Evolutionary conservation across 2,113 vertebrate species (phyloP).

Genomic region (Anseranas semipalmata): DNA sequence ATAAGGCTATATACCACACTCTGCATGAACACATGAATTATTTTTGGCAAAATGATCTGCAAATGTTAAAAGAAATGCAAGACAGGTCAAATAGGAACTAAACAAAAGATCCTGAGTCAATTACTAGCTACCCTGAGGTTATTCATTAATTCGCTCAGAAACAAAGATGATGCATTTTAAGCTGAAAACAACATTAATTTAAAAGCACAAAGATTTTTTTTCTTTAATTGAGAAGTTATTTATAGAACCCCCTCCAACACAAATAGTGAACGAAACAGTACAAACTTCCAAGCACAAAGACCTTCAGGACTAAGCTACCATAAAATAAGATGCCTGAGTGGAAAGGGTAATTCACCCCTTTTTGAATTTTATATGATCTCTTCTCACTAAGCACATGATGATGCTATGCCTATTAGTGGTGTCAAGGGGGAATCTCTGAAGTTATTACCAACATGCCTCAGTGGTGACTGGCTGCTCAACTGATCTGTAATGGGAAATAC

Average conservation of each 20-base stretch:
- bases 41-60: not conserved
- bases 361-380: not conserved
- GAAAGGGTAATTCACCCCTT: not conserved
- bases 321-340: not conserved
- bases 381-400: not conserved
- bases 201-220: not conserved
- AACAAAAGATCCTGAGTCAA: not conserved
- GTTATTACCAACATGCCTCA: not conserved
- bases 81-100: not conserved
- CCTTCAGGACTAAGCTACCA: not conserved
- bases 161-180: not conserved
- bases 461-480: not conserved
- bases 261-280: not conserved
- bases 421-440: not conserved
- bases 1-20: not conserved
- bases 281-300: not conserved
- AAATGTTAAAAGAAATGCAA: not conserved
- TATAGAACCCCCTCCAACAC: not conserved
- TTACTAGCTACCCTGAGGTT: not conserved
- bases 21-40: not conserved
- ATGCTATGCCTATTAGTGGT: not conserved
- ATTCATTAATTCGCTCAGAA: not conserved
- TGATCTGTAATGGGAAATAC: not conserved
- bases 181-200: not conserved
- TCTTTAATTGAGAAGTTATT: not conserved